These are phyloP conservation scores for Lithobates sylvaticus DNA, from an alignment of 2,797 vertebrate genomes.

Conservation along the genomic window DNA sequence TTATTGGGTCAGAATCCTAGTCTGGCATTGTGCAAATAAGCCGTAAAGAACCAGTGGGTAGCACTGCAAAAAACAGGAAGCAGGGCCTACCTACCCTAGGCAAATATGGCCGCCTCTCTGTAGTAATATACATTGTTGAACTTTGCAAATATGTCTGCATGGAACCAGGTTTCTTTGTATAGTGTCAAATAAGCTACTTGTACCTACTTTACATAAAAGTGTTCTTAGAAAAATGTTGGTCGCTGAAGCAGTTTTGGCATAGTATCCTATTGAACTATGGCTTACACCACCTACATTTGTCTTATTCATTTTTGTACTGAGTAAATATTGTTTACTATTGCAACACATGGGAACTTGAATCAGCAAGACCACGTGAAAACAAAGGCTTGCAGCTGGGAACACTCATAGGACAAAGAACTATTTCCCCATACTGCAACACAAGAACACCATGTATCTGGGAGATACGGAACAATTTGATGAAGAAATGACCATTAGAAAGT, in stretches of 20 bases:
- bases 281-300: neutral
- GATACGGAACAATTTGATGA: neutral
- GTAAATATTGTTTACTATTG: constrained; percentile 16
- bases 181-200: neutral
- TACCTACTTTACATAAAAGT: neutral
- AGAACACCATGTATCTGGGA: neutral
- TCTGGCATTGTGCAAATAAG: too few species aligned
- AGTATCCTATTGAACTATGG: neutral
- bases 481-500: neutral
- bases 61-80: too few species aligned
- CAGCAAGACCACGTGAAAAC: constrained; percentile 10
- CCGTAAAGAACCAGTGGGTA: too few species aligned
- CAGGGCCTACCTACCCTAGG: too few species aligned
- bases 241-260: neutral
- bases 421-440: neutral
- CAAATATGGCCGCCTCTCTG: too few species aligned
- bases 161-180: neutral
- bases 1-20: too few species aligned
- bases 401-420: neutral
- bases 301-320: constrained; percentile 14
- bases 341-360: constrained; percentile 18
- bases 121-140: too few species aligned
- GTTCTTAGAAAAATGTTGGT: neutral
- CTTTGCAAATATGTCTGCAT: too few species aligned
- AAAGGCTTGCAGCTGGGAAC: neutral